phyloP scores from a whole-genome alignment of 2,888 invertebrate species.

The Drepanosiphum platanoidis region DNA sequence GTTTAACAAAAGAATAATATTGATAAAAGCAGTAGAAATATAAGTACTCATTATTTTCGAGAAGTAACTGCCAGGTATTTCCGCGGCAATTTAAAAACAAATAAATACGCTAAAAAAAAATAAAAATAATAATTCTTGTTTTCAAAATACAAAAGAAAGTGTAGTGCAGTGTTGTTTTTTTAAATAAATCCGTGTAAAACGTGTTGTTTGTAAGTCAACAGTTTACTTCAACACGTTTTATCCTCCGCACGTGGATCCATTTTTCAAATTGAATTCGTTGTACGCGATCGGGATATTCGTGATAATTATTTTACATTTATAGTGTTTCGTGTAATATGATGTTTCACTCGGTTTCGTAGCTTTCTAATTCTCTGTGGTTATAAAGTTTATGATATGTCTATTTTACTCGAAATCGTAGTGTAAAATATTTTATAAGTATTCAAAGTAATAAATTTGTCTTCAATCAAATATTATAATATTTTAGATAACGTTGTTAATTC shows the following conservation, averaged over 20 bases:
- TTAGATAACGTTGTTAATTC: too few species aligned
- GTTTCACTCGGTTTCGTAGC: too few species aligned
- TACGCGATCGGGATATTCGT: not conserved
- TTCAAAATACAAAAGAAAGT: not conserved
- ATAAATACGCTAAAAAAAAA: not conserved
- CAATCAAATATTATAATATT: too few species aligned
- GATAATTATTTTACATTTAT: not conserved
- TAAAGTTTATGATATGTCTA: too few species aligned
- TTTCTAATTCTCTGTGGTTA: not conserved
- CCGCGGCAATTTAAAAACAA: not conserved
- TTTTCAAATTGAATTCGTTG: not conserved
- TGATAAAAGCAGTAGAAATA: not conserved
- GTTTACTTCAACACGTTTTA: not conserved
- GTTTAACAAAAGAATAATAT: slow-evolving; percentile 30
- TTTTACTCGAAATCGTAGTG: too few species aligned
- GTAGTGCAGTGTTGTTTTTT: not conserved
- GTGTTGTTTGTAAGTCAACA: not conserved
- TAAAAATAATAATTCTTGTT: not conserved
- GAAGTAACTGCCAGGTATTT: not conserved
- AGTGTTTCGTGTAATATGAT: too few species aligned
- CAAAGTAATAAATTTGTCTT: too few species aligned
- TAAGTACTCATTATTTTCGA: not conserved
- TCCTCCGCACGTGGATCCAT: not conserved
- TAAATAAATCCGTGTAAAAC: not conserved
- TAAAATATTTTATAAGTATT: too few species aligned